Percentiles rank a stretch among this genome's conserved stretches.
Conservation (phyloP, 2,888 invertebrate genomes). For the Trisateles emortualis region DNA sequence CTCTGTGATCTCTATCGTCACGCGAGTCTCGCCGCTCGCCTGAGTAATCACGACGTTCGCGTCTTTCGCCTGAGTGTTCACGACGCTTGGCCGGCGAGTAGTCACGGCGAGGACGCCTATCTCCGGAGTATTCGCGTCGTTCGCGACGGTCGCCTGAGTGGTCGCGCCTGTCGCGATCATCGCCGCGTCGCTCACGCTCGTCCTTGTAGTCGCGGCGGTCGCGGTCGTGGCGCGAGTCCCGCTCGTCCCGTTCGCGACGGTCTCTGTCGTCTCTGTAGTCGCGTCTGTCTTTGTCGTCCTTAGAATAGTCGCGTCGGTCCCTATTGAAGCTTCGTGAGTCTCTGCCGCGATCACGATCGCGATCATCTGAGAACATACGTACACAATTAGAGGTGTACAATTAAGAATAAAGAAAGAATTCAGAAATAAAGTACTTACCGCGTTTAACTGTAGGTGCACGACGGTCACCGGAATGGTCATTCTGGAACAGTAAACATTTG, state of each 20-base stretch:
- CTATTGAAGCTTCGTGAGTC: slow-evolving; percentile 77
- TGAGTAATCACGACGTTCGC: slow-evolving; percentile 2
- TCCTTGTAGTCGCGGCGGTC: slow-evolving; percentile 49
- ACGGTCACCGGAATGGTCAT: slow-evolving; percentile 79
- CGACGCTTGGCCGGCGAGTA: slow-evolving; percentile 10
- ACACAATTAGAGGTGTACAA: background rate
- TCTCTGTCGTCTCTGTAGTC: slow-evolving; percentile 53
- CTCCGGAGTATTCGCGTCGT: slow-evolving; percentile 34
- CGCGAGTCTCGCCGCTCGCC: slow-evolving; percentile 11
- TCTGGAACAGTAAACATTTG: slow-evolving; percentile 56
- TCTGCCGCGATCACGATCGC: slow-evolving; percentile 71
- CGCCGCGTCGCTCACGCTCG: slow-evolving; percentile 49
- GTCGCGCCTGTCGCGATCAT: slow-evolving; percentile 46
- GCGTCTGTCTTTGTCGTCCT: slow-evolving; percentile 63
- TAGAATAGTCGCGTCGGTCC: slow-evolving; percentile 73
- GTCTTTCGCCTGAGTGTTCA: slow-evolving; percentile 7
- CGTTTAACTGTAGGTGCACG: slow-evolving; percentile 73
- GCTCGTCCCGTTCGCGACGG: slow-evolving; percentile 35
- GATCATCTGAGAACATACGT: slow-evolving; percentile 61
- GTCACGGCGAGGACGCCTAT: slow-evolving; percentile 24
- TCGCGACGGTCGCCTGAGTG: slow-evolving; percentile 30
- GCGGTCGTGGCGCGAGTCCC: slow-evolving; percentile 44
- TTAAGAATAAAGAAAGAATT: background rate
- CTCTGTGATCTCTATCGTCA: slow-evolving; percentile 9
- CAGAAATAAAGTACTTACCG: slow-evolving; percentile 57